Conservation (phyloP, 2,888 invertebrate genomes). For the Hirtodrosophila cameraria region DNA sequence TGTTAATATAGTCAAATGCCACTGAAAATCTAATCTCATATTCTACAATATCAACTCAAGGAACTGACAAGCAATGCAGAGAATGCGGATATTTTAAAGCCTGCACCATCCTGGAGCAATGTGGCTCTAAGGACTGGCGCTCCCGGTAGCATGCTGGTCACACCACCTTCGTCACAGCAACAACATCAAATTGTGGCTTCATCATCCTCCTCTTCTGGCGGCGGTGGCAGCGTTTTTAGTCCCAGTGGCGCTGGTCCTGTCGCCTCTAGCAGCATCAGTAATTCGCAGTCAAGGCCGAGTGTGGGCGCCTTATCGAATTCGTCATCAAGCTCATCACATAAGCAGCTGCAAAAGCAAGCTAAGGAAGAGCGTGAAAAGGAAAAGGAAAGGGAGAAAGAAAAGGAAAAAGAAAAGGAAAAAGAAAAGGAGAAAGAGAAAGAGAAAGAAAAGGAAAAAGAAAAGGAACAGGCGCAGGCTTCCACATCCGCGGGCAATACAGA, state of each 20-base stretch:
- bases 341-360: slow-evolving; percentile 59
- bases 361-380: slow-evolving; percentile 41
- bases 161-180: slow-evolving; percentile 76
- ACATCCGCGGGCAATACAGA: slow-evolving; percentile 81
- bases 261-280: slow-evolving; percentile 44
- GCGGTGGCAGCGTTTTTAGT: slow-evolving; percentile 74
- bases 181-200: slow-evolving; percentile 70
- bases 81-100: slow-evolving; percentile 84
- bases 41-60: slow-evolving; percentile 52
- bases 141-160: slow-evolving; percentile 84
- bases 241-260: slow-evolving; percentile 54
- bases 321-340: slow-evolving; percentile 78
- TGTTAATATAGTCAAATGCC: not conserved
- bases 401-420: slow-evolving; percentile 29
- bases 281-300: slow-evolving; percentile 77
- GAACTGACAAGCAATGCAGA: slow-evolving; percentile 83
- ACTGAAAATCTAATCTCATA: not conserved
- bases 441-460: slow-evolving; percentile 23
- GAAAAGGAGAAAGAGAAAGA: too few relatives aligned
- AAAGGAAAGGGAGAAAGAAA: slow-evolving; percentile 29
- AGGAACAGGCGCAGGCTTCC: slow-evolving; percentile 41
- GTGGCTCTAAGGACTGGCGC: slow-evolving; percentile 81
- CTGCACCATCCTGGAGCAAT: slow-evolving; percentile 86
- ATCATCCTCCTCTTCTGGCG: slow-evolving; percentile 75
- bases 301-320: slow-evolving; percentile 80